Evolutionary conservation across 2,113 vertebrate species (phyloP), one percentile per base, ranked within the genome.

Genomic region (Sciurus niger): DNA sequence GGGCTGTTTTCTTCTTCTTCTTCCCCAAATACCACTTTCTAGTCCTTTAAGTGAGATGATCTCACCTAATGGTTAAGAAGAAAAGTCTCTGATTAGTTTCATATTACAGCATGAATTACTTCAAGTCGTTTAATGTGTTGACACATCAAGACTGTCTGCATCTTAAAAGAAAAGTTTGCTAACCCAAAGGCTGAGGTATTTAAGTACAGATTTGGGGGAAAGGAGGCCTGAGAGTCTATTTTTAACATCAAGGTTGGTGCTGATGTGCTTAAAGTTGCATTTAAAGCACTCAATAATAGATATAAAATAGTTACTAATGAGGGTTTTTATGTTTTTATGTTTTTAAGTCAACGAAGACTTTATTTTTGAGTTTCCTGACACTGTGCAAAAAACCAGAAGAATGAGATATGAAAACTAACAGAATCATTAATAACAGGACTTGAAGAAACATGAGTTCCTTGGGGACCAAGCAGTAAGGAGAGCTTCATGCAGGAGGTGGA

Each of bases 41-140:
- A 20, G 48, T 46, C 74, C 86, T 84, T 90, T 51, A 80, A 84
- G 51, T 72, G 84, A 70, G 76, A 90, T 68, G 79, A 90, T 43
- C 83, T 96, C 92, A 97, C 60, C 84, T 91, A 73, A 94, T 8
- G 86, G 67, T 63, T 82, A 89, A 46, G 72, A 89, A 94, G 70
- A 91, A 93, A 83, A 91, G 58, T 65, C 68, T 96, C n/a, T 34
- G 94, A 89, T 89, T 72, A 46, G 85, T 73, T 93, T 93, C 84
- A 95, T 76, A 77, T 84, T 22, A 70, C 6, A 93, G 65, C 8
- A 37, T 74, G 65, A 89, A 74, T 78, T 65, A 80, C 51, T 90
- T 91, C 90, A 78, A 84, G 60, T 78, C 73, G 32, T 55, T 93
- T 80, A 84, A 79, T n/a, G 92, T 48, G 67, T 60, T 80, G 79